A percentile compares a stretch with the other conserved stretches of the same genome.
phyloP scores from a whole-genome alignment of 1,140 invertebrate species.

The Drosophila pandora region DNA sequence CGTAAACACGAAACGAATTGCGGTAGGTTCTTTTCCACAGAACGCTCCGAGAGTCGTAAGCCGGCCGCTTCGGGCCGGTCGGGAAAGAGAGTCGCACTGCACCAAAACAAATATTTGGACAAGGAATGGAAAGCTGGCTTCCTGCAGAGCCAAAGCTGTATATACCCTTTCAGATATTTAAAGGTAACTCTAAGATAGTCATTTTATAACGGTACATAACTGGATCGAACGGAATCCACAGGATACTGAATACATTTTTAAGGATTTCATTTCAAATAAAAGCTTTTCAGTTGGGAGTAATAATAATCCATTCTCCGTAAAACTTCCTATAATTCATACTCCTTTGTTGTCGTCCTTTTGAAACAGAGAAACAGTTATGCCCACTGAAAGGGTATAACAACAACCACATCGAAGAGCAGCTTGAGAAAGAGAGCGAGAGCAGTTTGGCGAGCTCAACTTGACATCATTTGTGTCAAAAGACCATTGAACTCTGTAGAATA shows the following conservation, averaged over 20 bases:
- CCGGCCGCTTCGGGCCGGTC: slow-evolving; percentile 47
- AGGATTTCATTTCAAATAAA: too few relatives aligned
- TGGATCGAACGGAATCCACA: too few relatives aligned
- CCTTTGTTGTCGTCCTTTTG: too few relatives aligned
- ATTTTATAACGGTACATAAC: too few relatives aligned
- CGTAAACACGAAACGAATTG: slow-evolving; percentile 69
- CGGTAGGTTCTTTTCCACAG: slow-evolving; percentile 65
- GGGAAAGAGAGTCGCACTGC: slow-evolving; percentile 57
- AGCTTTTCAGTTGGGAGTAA: too few relatives aligned
- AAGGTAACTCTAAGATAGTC: too few relatives aligned
- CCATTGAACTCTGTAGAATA: slow-evolving; percentile 78
- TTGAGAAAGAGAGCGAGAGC: slow-evolving; percentile 1
- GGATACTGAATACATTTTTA: too few relatives aligned
- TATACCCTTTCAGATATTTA: neutral
- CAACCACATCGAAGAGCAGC: slow-evolving; percentile 7
- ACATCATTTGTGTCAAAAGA: slow-evolving; percentile 83
- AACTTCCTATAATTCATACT: too few relatives aligned
- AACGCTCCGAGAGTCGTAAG: slow-evolving; percentile 33
- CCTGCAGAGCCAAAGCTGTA: neutral
- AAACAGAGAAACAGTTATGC: neutral
- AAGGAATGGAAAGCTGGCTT: slow-evolving; percentile 15
- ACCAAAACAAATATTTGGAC: slow-evolving; percentile 77
- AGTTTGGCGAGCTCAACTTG: slow-evolving; percentile 75
- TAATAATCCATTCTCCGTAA: too few relatives aligned
- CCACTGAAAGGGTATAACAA: slow-evolving; percentile 1